phyloP scores from a whole-genome alignment of 2,888 invertebrate genomes.

The Dicyrtomina minuta region DNA sequence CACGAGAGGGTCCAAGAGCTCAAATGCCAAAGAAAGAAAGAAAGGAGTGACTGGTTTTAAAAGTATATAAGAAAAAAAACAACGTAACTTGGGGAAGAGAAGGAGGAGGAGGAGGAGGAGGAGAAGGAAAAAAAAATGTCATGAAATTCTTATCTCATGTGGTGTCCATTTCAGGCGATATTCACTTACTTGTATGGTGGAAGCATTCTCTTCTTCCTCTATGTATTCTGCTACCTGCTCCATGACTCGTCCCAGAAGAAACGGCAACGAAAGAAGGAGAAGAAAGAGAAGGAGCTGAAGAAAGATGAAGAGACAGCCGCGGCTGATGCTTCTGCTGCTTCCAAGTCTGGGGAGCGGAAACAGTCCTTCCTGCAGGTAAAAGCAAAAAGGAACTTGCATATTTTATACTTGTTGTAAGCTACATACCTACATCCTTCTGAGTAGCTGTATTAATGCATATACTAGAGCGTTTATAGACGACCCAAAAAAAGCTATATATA shows the following conservation, averaged over 20 bases:
- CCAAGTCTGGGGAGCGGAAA: constrained; percentile 53
- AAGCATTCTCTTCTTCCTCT: constrained; percentile 88
- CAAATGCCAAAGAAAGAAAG: not conserved
- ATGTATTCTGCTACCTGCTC: constrained; percentile 90
- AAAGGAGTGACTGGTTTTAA: constrained; percentile 5
- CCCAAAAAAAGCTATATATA: too few species aligned
- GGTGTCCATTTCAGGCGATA: constrained; percentile 65
- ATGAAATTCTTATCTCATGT: constrained; percentile 8
- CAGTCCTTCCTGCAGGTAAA: constrained; percentile 53
- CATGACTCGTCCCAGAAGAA: constrained; percentile 67
- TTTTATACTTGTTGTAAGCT: too few species aligned
- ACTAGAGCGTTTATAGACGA: too few species aligned
- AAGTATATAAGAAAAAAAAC: too few species aligned
- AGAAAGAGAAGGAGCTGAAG: constrained; percentile 49
- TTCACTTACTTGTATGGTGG: constrained; percentile 91
- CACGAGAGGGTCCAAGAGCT: not conserved
- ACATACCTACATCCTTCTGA: too few species aligned
- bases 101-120: not conserved
- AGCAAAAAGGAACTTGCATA: constrained; percentile 2
- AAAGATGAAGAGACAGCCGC: constrained; percentile 52
- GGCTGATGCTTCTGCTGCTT: constrained; percentile 51
- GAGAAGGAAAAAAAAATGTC: not conserved
- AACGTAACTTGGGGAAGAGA: not conserved
- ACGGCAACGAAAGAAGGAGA: constrained; percentile 49
- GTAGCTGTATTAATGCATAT: too few species aligned